A percentile compares a stretch with the other conserved stretches of the same genome.
phyloP scores from a whole-genome alignment of 2,888 invertebrate genomes.

The Cheilosia scutellata region DNA sequence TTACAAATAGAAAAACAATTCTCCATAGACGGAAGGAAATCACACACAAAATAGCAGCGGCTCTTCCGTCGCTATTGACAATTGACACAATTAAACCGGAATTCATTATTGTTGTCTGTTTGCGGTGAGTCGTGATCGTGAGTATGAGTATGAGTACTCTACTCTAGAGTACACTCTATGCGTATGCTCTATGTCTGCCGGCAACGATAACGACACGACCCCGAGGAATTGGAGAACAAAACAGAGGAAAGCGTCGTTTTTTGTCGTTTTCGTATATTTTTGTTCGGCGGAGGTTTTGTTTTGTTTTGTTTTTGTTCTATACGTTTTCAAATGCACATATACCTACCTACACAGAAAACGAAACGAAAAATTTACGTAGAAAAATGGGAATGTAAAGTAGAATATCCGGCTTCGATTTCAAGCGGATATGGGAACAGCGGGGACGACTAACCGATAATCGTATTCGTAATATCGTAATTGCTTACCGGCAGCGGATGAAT shows the following conservation, averaged over 20 bases:
- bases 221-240: conserved; percentile 41
- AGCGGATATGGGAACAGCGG: conserved; percentile 67
- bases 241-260: conserved; percentile 56
- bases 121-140: conserved; percentile 28
- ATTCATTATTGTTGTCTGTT: conserved; percentile 56
- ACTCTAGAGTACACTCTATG: conserved; percentile 14
- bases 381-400: conserved; percentile 81
- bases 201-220: conserved; percentile 4
- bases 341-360: conserved; percentile 38
- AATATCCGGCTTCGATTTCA: conserved; percentile 79
- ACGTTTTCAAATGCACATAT: conserved; percentile 30
- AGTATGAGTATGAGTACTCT: background rate
- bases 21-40: conserved; percentile 59
- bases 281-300: conserved; percentile 44
- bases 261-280: conserved; percentile 23
- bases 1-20: conserved; percentile 71
- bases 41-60: conserved; percentile 54
- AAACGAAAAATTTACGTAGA: conserved; percentile 64
- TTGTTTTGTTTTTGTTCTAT: conserved; percentile 27
- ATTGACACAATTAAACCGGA: conserved; percentile 76
- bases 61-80: conserved; percentile 59
- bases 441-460: conserved; percentile 61
- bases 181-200: background rate
- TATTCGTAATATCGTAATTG: conserved; percentile 66
- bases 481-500: conserved; percentile 67